Evolutionary conservation across 2,113 vertebrate species (phyloP).

Genomic region (Mobula birostris): DNA sequence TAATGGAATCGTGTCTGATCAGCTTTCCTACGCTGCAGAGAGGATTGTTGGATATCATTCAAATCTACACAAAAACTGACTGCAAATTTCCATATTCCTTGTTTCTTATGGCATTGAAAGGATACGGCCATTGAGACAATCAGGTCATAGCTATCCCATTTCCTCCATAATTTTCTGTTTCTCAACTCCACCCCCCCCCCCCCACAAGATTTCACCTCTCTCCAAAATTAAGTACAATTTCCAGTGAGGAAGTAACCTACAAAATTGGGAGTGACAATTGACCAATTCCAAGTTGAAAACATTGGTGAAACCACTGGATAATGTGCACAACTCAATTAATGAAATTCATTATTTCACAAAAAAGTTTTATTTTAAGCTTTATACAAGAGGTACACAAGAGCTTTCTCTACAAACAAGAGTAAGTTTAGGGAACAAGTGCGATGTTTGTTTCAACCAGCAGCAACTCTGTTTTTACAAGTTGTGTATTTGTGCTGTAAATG

Average conservation of each 20-base stretch:
- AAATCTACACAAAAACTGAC: background rate
- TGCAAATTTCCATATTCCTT: no score
- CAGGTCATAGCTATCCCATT: no score
- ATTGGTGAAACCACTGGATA: background rate
- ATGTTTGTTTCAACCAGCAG: conserved; percentile 17
- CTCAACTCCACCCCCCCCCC: no score
- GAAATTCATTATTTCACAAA: conserved; percentile 30
- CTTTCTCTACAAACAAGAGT: conserved; percentile 31
- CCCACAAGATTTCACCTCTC: no score
- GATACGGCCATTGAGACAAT: no score
- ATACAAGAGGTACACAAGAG: conserved; percentile 35
- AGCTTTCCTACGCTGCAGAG: background rate
- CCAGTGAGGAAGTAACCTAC: no score
- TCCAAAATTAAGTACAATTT: no score
- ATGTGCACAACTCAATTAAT: background rate
- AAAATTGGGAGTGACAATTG: background rate
- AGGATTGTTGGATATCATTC: background rate
- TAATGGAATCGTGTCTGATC: background rate
- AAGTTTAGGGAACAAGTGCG: conserved; percentile 25
- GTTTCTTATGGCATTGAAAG: no score
- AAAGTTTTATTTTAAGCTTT: conserved; percentile 35
- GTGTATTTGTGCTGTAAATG: background rate
- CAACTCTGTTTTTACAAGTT: background rate
- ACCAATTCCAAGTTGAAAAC: background rate
- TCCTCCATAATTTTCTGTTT: no score